phyloP scores from a whole-genome alignment of 2,888 invertebrate genomes.

The Phlogophora meticulosa region DNA sequence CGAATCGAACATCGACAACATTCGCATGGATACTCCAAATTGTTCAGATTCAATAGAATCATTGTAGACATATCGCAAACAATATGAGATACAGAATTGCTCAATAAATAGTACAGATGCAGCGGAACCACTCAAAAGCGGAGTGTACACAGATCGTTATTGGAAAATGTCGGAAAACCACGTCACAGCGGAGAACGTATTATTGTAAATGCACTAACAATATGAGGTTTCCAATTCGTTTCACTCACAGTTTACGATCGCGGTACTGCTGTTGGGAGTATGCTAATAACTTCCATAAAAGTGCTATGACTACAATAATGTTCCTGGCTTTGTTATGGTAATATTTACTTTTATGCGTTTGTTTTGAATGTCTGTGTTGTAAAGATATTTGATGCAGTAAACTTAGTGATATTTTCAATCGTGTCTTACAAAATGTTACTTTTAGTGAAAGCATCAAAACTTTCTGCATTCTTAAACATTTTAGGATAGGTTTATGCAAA shows the following conservation, averaged over 20 bases:
- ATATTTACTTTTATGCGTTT: constrained; percentile 51
- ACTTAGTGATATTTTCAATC: constrained; percentile 23
- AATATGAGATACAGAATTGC: constrained; percentile 59
- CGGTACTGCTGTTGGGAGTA: constrained; percentile 46
- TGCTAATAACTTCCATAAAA: constrained; percentile 61
- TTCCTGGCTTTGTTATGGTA: constrained; percentile 41
- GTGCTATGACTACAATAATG: constrained; percentile 41
- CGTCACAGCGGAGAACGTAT: constrained; percentile 54
- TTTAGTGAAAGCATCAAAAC: neutral
- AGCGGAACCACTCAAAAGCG: constrained; percentile 59
- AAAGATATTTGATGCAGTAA: constrained; percentile 28
- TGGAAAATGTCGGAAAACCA: constrained; percentile 58
- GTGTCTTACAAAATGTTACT: constrained; percentile 15
- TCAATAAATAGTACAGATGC: constrained; percentile 66
- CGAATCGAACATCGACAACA: constrained; percentile 49
- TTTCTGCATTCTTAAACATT: neutral
- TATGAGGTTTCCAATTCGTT: constrained; percentile 57
- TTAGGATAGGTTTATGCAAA: neutral
- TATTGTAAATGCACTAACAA: constrained; percentile 48
- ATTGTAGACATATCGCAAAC: constrained; percentile 58
- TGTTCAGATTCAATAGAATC: constrained; percentile 53
- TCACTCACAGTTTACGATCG: constrained; percentile 41
- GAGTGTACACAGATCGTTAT: constrained; percentile 62
- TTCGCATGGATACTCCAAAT: constrained; percentile 50
- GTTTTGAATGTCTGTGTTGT: constrained; percentile 40